Conservation (phyloP, 1,140 invertebrate genomes). For the Mesaphorura yosii region DNA sequence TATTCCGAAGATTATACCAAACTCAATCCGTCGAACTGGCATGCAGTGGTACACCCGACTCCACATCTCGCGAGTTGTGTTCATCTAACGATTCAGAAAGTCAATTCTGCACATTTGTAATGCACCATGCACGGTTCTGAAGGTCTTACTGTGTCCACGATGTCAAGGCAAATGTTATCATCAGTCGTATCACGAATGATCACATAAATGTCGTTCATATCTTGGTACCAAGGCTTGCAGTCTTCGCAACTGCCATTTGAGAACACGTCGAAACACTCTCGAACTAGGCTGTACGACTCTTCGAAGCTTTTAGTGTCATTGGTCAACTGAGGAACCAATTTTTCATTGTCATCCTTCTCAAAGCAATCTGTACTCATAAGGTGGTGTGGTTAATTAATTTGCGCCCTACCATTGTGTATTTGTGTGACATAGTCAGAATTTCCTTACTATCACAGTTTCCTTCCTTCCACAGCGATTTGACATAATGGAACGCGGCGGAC, state of each 20-base stretch:
- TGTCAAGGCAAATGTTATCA: conserved; percentile 28
- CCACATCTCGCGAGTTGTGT: conserved; percentile 28
- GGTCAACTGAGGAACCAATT: conserved; percentile 1
- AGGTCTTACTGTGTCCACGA: conserved; percentile 26
- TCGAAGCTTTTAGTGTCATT: conserved; percentile 16
- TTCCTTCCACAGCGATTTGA: conserved; percentile 21
- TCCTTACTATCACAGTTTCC: conserved; percentile 29
- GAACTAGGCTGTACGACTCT: conserved; percentile 3
- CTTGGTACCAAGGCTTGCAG: conserved; percentile 14
- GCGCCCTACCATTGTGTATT: background rate
- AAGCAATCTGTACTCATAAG: conserved; percentile 16
- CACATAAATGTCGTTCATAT: conserved; percentile 25
- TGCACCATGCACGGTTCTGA: no score
- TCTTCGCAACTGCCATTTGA: conserved; percentile 12
- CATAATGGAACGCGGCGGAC: conserved; percentile 18
- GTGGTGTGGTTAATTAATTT: background rate
- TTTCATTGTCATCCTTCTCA: conserved; percentile 6
- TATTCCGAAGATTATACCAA: conserved; percentile 14
- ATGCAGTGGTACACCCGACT: conserved; percentile 20
- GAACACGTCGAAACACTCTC: conserved; percentile 10
- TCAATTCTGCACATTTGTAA: background rate
- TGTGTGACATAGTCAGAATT: background rate
- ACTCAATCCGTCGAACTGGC: conserved; percentile 8
- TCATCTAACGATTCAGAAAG: conserved; percentile 21
- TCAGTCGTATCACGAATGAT: conserved; percentile 14